A percentile compares a stretch with the other conserved stretches of the same genome.
Conservation (phyloP, 1,140 invertebrate genomes). For the Brevipalpus yothersi region DNA sequence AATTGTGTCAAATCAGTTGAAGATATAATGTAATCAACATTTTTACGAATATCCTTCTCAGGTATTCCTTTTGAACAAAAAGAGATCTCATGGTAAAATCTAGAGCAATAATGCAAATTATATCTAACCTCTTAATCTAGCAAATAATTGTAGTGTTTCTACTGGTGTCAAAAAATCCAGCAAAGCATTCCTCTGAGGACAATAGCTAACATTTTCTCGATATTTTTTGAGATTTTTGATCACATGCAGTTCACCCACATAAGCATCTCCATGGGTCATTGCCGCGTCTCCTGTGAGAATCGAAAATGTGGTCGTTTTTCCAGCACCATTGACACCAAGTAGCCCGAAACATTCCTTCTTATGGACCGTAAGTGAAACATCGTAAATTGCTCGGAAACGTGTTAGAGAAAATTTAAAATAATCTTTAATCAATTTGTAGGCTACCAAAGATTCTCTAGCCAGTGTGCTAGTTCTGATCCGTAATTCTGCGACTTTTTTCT, state of each 20-base stretch:
- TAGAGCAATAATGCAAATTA: not conserved
- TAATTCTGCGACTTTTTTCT: not conserved
- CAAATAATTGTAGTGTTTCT: not conserved
- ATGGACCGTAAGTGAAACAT: constrained; percentile 36
- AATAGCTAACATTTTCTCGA: not conserved
- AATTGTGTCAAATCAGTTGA: not conserved
- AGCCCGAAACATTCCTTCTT: constrained; percentile 19
- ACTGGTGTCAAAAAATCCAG: not conserved
- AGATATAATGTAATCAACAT: not conserved
- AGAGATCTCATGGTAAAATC: no score
- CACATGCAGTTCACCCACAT: not conserved
- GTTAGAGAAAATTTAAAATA: not conserved
- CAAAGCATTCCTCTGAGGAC: not conserved
- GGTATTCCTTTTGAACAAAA: no score
- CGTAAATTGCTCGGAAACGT: constrained; percentile 19
- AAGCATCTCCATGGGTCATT: not conserved
- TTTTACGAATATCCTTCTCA: not conserved
- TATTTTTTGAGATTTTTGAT: not conserved
- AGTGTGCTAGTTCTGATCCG: not conserved
- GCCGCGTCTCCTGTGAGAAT: constrained; percentile 28
- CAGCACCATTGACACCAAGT: constrained; percentile 26
- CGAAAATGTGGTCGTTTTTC: constrained; percentile 35
- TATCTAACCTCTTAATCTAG: not conserved
- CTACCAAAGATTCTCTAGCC: not conserved
- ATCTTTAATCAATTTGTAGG: not conserved